Conservation (phyloP, 2,113 vertebrate species). For the Clinocottus analis region DNA sequence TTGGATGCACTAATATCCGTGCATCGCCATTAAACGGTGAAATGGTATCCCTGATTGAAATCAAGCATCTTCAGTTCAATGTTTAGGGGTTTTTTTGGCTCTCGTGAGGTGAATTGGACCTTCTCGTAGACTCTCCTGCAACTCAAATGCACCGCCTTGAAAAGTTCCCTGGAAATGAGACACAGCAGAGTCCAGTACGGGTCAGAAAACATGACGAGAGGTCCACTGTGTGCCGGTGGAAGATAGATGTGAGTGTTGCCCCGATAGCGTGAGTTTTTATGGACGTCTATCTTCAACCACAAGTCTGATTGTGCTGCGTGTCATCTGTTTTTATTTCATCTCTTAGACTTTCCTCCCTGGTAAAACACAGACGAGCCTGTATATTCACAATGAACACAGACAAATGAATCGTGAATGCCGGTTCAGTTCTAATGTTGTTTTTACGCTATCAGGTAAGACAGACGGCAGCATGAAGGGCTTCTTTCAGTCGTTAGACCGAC, state of each 20-base stretch:
- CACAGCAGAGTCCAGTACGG: conserved; percentile 31
- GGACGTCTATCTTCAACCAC: conserved; percentile 3
- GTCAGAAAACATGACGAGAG: conserved; percentile 38
- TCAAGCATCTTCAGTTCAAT: background rate
- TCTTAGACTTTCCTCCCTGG: background rate
- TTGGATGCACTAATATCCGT: conserved; percentile 18
- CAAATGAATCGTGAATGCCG: background rate
- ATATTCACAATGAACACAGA: background rate
- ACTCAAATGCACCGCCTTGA: conserved; percentile 21
- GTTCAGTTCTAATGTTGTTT: conserved; percentile 10
- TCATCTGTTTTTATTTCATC: background rate
- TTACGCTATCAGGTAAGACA: background rate
- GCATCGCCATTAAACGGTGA: background rate
- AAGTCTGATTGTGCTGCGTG: conserved; percentile 14
- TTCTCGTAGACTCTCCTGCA: background rate
- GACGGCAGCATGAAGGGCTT: conserved; percentile 17
- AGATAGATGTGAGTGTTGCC: conserved; percentile 31
- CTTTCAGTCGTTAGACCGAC: background rate
- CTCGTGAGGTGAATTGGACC: background rate
- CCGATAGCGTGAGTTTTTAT: conserved; percentile 19
- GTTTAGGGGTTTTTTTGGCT: background rate
- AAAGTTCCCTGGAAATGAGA: conserved; percentile 32
- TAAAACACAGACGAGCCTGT: background rate
- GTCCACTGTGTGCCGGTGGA: conserved; percentile 13
- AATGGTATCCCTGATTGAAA: background rate